Evolutionary conservation across 2,797 vertebrate species (phyloP), one percentile per base, ranked within the genome.

Genomic region (Oryzias sinensis): DNA sequence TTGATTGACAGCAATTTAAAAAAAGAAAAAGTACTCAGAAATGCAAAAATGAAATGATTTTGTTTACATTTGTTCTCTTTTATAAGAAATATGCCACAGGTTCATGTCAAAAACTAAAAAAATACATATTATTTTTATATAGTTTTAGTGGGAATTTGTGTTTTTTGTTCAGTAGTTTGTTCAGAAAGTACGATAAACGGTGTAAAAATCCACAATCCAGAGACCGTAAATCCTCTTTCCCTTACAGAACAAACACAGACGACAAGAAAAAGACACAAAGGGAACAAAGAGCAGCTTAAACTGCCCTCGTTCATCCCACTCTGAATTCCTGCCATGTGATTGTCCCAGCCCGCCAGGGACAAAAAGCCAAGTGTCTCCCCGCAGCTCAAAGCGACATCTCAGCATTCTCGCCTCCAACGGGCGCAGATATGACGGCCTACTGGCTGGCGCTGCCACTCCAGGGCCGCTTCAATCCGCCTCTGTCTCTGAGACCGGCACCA

Each of bases 361-460:
- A 93, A 93, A 91, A 78, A 79, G 70, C 46, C 60, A 40, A 88
- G 83, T 92, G 90, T 93, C 78, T 77, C 56, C 0, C 66, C 25
- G 69, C 72, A 14, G 60, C 79, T 90, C 82, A 89, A 91, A 86
- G 88, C 57, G 17, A 93, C 85, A 77, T 87, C 88, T 92, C 93
- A 93, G 91, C 90, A 85, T 85, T 90, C 81, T 81, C 77, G 79
- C 87, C 89, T 77, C 81, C 88, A 88, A 87, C 79, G 80, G 87
- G 82, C 66, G 76, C 79, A 91, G 93, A 91, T 74, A 90, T 59
- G 50, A 90, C 84, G 52, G 76, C 86, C 85, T 81, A 85, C 83
- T 48, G 83, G 72, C 74, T 69, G 77, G 83, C 88, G 86, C 88
- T 85, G 86, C 80, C 70, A 48, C 62, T 77, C 67, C 40, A 83